Conservation (phyloP, 1,140 invertebrate species). For the Hetaerina americana region DNA sequence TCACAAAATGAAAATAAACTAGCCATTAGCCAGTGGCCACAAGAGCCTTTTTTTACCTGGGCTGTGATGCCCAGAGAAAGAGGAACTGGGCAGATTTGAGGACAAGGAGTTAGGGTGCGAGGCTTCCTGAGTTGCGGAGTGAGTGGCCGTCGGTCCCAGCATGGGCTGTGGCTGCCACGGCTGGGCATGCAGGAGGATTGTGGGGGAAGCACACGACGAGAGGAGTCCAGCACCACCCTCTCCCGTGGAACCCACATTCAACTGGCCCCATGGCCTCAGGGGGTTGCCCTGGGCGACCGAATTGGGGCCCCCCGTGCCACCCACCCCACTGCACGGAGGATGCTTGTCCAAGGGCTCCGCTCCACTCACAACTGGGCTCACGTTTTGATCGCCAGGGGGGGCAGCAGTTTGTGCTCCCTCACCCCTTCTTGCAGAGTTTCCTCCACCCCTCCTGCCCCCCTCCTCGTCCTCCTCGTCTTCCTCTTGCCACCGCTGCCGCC, state of each 20-base stretch:
- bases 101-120: not conserved
- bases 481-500: slow-evolving; percentile 32
- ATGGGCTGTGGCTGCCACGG: not conserved
- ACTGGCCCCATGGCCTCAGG: not conserved
- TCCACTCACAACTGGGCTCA: not conserved
- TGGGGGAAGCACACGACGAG: not conserved
- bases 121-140: not conserved
- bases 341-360: not conserved
- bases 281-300: not conserved
- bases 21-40: not conserved
- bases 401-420: not conserved
- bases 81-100: not conserved
- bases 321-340: not conserved
- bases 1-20: too few relatives aligned
- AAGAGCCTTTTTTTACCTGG: not conserved
- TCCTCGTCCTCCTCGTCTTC: slow-evolving; percentile 24
- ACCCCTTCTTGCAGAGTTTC: too few relatives aligned
- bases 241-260: not conserved
- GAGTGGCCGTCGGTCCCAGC: not conserved
- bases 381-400: not conserved
- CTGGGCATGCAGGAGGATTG: not conserved
- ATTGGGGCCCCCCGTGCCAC: not conserved
- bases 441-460: not conserved
- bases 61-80: not conserved
- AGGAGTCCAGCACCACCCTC: not conserved